Evolutionary conservation across 2,113 vertebrate species (phyloP).

Genomic region (Ciconia stormi): DNA sequence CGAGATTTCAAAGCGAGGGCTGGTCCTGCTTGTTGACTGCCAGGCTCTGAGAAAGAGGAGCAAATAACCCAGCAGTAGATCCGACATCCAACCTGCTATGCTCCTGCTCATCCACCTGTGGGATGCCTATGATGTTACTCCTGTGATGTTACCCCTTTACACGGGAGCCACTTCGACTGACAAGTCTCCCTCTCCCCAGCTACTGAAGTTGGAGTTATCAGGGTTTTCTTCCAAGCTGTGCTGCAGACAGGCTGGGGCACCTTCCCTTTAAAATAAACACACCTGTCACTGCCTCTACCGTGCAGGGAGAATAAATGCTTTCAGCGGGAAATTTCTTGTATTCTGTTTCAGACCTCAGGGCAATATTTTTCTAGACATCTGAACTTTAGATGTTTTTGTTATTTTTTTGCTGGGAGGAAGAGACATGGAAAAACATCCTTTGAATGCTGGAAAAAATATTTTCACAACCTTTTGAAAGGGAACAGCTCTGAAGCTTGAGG

Average conservation of each 20-base stretch:
- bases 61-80: background rate
- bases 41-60: background rate
- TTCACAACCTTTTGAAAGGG: constrained; percentile 23
- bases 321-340: background rate
- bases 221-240: background rate
- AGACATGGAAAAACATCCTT: background rate
- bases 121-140: background rate
- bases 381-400: background rate
- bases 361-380: constrained; percentile 26
- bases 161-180: background rate
- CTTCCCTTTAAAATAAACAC: constrained; percentile 15
- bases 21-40: background rate
- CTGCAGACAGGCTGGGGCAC: background rate
- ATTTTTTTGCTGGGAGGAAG: background rate
- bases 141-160: background rate
- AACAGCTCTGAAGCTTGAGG: background rate
- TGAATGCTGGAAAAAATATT: constrained; percentile 25
- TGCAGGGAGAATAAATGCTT: background rate
- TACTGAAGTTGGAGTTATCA: background rate
- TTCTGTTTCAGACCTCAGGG: constrained; percentile 18
- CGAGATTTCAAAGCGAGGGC: background rate
- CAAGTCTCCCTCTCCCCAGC: background rate
- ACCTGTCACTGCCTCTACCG: background rate
- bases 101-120: background rate
- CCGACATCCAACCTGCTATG: background rate